A percentile compares a stretch with the other conserved stretches of the same genome.
phyloP scores from a whole-genome alignment of 2,113 vertebrate species.

The Conger conger region DNA sequence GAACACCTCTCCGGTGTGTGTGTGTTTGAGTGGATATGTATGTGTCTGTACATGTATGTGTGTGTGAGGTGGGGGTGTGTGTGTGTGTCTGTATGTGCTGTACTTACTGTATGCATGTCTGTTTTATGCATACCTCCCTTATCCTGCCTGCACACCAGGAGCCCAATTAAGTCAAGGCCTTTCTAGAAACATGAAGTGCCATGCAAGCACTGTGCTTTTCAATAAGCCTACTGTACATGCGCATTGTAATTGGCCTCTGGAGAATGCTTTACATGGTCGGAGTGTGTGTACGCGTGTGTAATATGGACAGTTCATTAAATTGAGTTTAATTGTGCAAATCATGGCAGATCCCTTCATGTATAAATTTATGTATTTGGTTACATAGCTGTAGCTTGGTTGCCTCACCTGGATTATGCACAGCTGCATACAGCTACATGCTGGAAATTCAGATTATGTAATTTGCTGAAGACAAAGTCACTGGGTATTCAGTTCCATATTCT shows the following conservation, averaged over 20 bases:
- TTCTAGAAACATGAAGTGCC: not conserved
- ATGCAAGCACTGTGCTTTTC: not conserved
- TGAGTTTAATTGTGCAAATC: not conserved
- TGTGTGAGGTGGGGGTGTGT: not conserved
- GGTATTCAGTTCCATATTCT: too few species aligned
- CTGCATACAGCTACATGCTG: too few species aligned
- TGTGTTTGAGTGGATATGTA: not conserved
- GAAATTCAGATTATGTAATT: too few species aligned
- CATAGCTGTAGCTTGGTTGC: too few species aligned
- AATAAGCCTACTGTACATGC: too few species aligned
- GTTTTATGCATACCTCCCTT: not conserved
- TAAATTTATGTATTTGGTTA: too few species aligned
- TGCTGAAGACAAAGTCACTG: too few species aligned
- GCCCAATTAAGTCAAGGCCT: not conserved
- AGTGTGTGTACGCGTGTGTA: not conserved
- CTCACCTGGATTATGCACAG: too few species aligned
- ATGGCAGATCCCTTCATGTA: not conserved
- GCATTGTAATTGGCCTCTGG: not conserved
- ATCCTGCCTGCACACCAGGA: not conserved
- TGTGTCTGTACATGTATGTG: not conserved
- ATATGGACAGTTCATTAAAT: not conserved
- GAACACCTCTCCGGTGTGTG: not conserved
- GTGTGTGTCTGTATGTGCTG: not conserved
- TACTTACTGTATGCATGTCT: not conserved
- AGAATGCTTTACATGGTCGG: not conserved